Conservation (phyloP, 2,888 invertebrate genomes). For the Apotomis turbidana region DNA sequence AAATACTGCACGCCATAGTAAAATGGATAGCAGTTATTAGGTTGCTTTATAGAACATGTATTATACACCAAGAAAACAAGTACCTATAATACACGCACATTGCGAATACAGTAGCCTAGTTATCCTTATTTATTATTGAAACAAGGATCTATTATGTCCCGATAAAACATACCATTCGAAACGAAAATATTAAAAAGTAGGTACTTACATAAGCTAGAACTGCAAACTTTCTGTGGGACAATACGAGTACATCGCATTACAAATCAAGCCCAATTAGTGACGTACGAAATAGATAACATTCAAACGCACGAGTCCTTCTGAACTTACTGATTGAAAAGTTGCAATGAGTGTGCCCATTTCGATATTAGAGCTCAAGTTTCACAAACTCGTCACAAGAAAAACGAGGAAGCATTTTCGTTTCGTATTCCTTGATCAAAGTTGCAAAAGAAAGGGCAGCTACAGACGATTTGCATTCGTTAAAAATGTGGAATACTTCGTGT, state of each 20-base stretch:
- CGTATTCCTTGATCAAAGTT: constrained; percentile 73
- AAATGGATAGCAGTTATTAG: too few relatives aligned
- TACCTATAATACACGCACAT: too few relatives aligned
- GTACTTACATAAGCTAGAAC: too few relatives aligned
- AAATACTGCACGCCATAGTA: too few relatives aligned
- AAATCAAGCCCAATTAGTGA: neutral
- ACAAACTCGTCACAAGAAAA: constrained; percentile 57
- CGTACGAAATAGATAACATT: neutral
- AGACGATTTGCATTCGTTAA: constrained; percentile 83
- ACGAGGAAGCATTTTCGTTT: constrained; percentile 71
- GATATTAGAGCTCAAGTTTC: constrained; percentile 17
- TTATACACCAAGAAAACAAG: too few relatives aligned
- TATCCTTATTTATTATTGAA: too few relatives aligned
- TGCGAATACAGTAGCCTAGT: too few relatives aligned
- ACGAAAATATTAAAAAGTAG: too few relatives aligned
- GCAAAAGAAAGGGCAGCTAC: constrained; percentile 75
- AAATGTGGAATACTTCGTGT: constrained; percentile 78
- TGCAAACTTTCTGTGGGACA: too few relatives aligned
- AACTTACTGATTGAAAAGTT: constrained; percentile 18
- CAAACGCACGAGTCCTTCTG: neutral
- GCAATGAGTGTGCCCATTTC: neutral
- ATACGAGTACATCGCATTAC: neutral
- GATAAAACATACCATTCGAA: too few relatives aligned
- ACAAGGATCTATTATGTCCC: too few relatives aligned
- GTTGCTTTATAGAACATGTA: too few relatives aligned